A percentile compares a stretch with the other conserved stretches of the same genome.
Conservation (phyloP, 2,113 vertebrate species). For the Otocyon megalotis region DNA sequence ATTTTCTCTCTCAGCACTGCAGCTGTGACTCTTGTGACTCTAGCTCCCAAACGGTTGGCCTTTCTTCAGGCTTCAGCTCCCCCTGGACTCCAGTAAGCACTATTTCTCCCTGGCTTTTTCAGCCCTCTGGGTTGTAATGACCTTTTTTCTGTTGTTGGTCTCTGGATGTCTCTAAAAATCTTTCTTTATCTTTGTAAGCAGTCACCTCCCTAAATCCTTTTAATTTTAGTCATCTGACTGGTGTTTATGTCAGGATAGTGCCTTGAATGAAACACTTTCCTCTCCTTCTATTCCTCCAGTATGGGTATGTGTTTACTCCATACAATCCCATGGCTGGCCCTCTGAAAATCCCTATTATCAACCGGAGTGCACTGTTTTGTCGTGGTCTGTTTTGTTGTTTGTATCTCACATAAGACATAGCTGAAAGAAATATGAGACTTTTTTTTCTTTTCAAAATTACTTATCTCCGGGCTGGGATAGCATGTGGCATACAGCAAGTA, state of each 20-base stretch:
- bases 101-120: background rate
- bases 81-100: background rate
- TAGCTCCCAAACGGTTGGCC: background rate
- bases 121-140: rapidly evolving
- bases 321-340: background rate
- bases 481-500: background rate
- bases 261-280: background rate
- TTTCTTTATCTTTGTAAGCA: background rate
- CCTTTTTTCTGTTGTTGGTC: background rate
- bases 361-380: background rate
- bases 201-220: background rate
- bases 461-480: background rate
- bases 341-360: background rate
- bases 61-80: background rate
- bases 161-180: background rate
- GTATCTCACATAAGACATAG: background rate
- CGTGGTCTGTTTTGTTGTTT: background rate
- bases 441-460: background rate
- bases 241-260: background rate
- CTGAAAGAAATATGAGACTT: background rate
- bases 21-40: background rate
- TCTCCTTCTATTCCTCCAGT: background rate
- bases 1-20: background rate
- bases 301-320: background rate
- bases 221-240: background rate